These are phyloP conservation scores for Alaudala cheleensis DNA, from an alignment of 2,113 vertebrate species.

Conservation along the genomic window DNA sequence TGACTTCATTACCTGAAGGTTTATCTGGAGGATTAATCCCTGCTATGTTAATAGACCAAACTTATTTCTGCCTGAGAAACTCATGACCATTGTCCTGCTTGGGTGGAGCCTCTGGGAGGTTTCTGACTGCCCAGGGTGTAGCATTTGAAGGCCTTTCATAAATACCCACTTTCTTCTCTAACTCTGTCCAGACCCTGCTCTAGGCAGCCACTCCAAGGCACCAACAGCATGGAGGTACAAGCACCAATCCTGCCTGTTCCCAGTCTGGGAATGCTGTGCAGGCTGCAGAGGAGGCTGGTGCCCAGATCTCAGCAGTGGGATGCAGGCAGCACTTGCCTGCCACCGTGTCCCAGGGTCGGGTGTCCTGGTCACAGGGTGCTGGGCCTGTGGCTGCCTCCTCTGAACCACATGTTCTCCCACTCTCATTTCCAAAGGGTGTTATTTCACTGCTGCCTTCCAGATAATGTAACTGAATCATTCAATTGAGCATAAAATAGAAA, in stretches of 20 bases:
- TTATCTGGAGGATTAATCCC: not conserved
- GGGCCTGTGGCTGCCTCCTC: not conserved
- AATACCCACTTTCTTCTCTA: not conserved
- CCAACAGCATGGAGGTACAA: fast-evolving
- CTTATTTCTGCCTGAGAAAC: fast-evolving
- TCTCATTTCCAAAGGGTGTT: conserved; percentile 72
- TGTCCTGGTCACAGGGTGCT: not conserved
- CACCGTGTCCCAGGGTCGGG: fast-evolving
- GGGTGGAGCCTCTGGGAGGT: too few species aligned
- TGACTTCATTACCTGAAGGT: not conserved
- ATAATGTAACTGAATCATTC: conserved; percentile 83
- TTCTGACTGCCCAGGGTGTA: not conserved
- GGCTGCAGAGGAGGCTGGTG: not conserved
- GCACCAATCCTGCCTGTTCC: not conserved
- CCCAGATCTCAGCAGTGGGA: fast-evolving
- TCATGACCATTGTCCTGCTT: fast-evolving
- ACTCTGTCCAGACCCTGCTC: not conserved
- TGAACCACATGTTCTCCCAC: not conserved
- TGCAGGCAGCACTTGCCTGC: not conserved
- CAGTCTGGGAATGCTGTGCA: not conserved
- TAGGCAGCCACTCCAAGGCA: not conserved
- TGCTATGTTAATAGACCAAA: not conserved
- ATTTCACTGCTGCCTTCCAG: conserved; percentile 78
- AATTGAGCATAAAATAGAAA: conserved; percentile 86
- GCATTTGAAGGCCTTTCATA: not conserved